Base-by-base conservation (phyloP, 1,140 invertebrate genomes). In the Cyphomyrmex costatus region DNA sequence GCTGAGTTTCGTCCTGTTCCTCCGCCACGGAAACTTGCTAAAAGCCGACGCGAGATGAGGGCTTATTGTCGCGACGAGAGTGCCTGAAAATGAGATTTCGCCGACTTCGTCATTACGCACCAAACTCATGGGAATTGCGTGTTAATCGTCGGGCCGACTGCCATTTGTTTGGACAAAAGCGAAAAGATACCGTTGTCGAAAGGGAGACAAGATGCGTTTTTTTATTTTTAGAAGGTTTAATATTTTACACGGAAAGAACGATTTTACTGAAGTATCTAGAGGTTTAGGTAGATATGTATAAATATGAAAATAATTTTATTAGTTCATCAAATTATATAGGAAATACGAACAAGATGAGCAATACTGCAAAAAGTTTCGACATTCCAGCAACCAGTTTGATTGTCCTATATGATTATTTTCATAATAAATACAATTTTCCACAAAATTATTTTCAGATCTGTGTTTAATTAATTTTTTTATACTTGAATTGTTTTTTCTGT, bases 41-140 rank as follows among this genome's bases (percentile, higher is more conserved):
- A 83, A 83, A 60, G 66, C 78, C 19, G 78, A 27, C 65, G 65
- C 42, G 30, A 56, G 56, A 73, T 74, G 79, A 74, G 79, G 68
- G 68, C 53, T 73, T 70, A 74, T 83, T 83, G 66, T 83, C 36
- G 68, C 79, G 53, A 46, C 53, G 66, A 82, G 66, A 73, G 56
- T 33, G 14, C 24, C 68, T 46, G 68, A n/a, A 49, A 61, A 74
- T 60, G 53, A 83, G 51, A 83, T 83, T 83, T 74, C 53, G 51
- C 36, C 24, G 49, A 49, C 33, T 30, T 58, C 7, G 65, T n/a
- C 14, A 24, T 82, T 71, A 70, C 66, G 79, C 36, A 30, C 46
- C 24, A 33, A 27, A 30, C 60, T 79, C 74, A 24, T 24, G 58
- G 46, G 46, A 66, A 53, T 79, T 66, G 77, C 46, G 30, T 61